phyloP scores from a whole-genome alignment of 2,888 invertebrate species.

The Alloscopus bannaensis region DNA sequence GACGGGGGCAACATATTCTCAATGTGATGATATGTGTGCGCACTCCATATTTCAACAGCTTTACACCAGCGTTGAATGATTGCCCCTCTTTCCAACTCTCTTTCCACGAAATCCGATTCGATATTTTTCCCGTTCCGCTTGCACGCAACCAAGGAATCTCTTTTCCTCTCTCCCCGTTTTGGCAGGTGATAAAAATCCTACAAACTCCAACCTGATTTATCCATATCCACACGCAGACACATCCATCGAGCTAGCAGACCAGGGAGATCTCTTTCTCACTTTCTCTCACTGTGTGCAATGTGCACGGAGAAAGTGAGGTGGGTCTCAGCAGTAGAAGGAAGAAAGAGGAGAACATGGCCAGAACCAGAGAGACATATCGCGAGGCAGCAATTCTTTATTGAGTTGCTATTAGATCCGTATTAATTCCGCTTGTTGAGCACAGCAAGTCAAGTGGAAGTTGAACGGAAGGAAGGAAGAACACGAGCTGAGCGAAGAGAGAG shows the following conservation, averaged over 20 bases:
- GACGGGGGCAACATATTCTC: too few relatives aligned
- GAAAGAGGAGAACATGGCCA: too few relatives aligned
- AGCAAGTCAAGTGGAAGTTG: constrained; percentile 50
- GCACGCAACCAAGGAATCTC: constrained; percentile 41
- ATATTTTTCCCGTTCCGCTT: constrained; percentile 23
- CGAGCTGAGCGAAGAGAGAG: background rate
- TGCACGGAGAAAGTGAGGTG: background rate
- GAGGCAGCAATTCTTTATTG: constrained; percentile 19
- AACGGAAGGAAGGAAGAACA: constrained; percentile 26
- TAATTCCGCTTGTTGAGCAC: constrained; percentile 64
- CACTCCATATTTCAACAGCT: constrained; percentile 35
- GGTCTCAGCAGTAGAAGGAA: too few relatives aligned
- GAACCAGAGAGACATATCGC: too few relatives aligned
- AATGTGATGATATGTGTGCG: too few relatives aligned
- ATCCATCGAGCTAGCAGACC: too few relatives aligned
- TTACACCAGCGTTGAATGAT: constrained; percentile 7
- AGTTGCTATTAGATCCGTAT: constrained; percentile 63
- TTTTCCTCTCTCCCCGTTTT: too few relatives aligned
- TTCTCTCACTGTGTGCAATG: too few relatives aligned
- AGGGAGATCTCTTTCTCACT: too few relatives aligned
- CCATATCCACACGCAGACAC: too few relatives aligned
- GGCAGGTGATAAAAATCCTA: constrained; percentile 56
- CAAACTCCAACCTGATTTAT: constrained; percentile 42
- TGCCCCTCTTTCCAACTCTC: constrained; percentile 12
- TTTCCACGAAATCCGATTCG: too few relatives aligned